Conservation (phyloP, 2,113 vertebrate genomes). For the Todiramphus chloris region DNA sequence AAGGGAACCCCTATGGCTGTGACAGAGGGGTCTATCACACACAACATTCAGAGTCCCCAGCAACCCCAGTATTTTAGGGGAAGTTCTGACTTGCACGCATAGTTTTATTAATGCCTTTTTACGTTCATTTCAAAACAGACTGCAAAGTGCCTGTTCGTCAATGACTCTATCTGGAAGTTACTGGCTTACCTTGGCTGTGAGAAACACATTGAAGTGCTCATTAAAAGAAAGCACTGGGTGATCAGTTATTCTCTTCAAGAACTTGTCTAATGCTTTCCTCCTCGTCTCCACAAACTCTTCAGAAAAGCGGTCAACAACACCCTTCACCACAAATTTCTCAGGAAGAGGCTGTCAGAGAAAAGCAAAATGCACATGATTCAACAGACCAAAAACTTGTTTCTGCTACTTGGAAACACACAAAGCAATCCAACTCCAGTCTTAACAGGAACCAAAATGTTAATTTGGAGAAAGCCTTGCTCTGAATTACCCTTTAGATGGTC, state of each 20-base stretch:
- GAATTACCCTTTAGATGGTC: background rate
- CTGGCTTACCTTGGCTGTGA: constrained; percentile 89
- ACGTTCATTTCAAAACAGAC: background rate
- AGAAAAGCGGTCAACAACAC: constrained; percentile 97
- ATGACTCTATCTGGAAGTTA: background rate
- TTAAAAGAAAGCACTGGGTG: constrained; percentile 98
- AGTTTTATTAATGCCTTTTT: background rate
- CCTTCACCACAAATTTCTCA: constrained; percentile 98
- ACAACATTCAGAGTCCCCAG: background rate
- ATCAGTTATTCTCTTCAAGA: constrained; percentile 93
- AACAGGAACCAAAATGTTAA: background rate
- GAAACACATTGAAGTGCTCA: constrained; percentile 90
- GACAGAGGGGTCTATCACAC: background rate
- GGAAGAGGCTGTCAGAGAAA: constrained; percentile 85
- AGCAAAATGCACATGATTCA: background rate
- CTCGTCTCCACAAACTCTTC: constrained; percentile 98
- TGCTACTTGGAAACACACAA: background rate
- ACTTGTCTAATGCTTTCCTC: constrained; percentile 96
- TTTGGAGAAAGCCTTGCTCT: background rate
- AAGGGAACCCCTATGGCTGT: background rate
- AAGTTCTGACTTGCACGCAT: background rate
- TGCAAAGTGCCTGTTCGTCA: background rate
- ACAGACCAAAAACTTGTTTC: background rate
- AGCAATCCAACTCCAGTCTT: background rate
- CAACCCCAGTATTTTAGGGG: background rate